Conservation (phyloP, 1,140 invertebrate genomes). For the Mercenaria mercenaria region DNA sequence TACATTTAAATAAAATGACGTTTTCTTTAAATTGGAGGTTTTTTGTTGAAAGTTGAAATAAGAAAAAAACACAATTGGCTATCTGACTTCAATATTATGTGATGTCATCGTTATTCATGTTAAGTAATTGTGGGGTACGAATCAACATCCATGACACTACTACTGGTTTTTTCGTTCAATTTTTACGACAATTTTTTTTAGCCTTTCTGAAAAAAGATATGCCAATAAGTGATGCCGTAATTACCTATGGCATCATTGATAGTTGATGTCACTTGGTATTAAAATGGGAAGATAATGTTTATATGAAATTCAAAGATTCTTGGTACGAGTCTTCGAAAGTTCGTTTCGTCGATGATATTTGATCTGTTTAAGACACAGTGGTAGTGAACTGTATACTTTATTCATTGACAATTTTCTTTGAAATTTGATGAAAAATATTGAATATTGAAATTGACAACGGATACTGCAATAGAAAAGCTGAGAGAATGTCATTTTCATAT, state of each 20-base stretch:
- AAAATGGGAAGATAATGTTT: not conserved
- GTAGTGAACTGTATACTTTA: not conserved
- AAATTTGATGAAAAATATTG: not conserved
- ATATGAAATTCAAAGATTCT: constrained; percentile 19
- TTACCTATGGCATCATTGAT: not conserved
- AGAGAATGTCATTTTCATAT: not conserved
- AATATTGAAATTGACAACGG: not conserved
- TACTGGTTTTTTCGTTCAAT: not conserved
- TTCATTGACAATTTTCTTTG: not conserved
- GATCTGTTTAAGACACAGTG: not conserved
- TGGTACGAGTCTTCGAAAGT: not conserved
- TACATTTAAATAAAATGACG: constrained; percentile 35
- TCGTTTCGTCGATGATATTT: not conserved
- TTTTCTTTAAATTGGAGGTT: constrained; percentile 36
- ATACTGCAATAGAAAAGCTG: not conserved
- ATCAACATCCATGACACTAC: constrained; percentile 15
- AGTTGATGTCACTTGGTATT: constrained; percentile 14
- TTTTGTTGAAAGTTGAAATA: constrained; percentile 13
- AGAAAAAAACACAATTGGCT: constrained; percentile 24
- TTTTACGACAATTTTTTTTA: constrained; percentile 10
- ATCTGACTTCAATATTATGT: not conserved
- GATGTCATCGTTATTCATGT: constrained; percentile 11
- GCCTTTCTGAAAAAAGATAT: constrained; percentile 5
- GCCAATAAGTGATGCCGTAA: constrained; percentile 19
- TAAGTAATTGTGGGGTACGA: constrained; percentile 16